Percentiles rank a stretch among this genome's conserved stretches.
These are phyloP conservation scores for Homarus gammarus DNA, from an alignment of 2,888 invertebrate genomes.

Conservation along the genomic window DNA sequence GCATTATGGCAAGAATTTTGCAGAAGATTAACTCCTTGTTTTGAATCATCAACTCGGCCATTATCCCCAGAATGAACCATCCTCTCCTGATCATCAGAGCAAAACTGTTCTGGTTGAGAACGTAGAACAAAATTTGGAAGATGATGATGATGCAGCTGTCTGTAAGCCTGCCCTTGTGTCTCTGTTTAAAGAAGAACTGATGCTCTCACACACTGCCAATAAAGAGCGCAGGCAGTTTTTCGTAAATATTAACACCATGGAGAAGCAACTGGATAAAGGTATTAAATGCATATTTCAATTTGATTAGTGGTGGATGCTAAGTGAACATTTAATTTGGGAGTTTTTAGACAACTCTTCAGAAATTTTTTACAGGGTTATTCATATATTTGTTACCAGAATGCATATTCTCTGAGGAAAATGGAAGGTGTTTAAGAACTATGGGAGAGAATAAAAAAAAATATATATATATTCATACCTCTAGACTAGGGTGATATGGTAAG, in stretches of 20 bases:
- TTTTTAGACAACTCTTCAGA: neutral
- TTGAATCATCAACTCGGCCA: neutral
- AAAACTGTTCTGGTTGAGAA: constrained; percentile 19
- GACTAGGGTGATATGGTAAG: no score
- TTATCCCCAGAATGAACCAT: constrained; percentile 1
- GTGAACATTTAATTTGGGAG: no score
- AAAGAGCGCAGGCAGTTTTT: constrained; percentile 40
- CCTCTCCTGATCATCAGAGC: neutral
- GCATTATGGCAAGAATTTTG: no score
- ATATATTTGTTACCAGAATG: no score
- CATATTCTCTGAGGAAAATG: no score
- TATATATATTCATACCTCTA: no score
- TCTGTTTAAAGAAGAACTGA: constrained; percentile 44
- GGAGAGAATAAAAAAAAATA: no score
- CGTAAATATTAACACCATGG: constrained; percentile 5
- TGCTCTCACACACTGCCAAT: constrained; percentile 26
- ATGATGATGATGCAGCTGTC: neutral
- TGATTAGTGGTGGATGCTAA: no score
- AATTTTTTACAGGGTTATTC: neutral
- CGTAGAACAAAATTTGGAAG: neutral
- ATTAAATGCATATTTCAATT: no score
- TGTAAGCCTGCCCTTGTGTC: neutral
- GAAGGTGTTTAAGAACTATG: no score
- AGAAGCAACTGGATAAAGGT: constrained; percentile 24
- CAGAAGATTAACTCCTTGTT: no score